Conservation (phyloP, 2,113 vertebrate genomes). For the Gorsachius goisagi region DNA sequence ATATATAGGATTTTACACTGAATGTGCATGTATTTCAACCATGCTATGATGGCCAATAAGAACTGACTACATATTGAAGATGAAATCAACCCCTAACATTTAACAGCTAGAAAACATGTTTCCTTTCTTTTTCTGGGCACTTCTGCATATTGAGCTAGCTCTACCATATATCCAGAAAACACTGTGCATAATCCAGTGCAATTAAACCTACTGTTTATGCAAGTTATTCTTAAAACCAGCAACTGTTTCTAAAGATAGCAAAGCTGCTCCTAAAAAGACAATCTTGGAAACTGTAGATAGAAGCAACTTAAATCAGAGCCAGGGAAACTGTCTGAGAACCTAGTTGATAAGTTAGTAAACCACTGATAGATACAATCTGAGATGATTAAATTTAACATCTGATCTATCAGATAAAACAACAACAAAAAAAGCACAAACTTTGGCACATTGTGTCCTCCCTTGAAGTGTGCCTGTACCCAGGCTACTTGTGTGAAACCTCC, state of each 20-base stretch:
- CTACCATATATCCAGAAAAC: neutral
- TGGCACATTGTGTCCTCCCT: neutral
- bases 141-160: neutral
- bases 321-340: neutral
- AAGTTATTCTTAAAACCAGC: neutral
- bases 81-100: neutral
- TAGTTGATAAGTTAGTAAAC: neutral
- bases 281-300: neutral
- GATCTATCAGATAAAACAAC: neutral
- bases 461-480: neutral
- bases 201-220: neutral
- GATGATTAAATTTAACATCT: neutral
- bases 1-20: neutral
- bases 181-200: neutral
- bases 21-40: neutral
- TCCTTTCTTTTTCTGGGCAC: neutral
- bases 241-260: neutral
- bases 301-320: neutral
- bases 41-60: neutral
- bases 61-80: neutral
- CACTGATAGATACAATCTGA: neutral
- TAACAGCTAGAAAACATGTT: neutral
- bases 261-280: neutral
- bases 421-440: neutral
- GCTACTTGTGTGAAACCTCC: neutral